Base-by-base conservation (phyloP, 2,797 vertebrate genomes). In the Cirrhinus molitorella region DNA sequence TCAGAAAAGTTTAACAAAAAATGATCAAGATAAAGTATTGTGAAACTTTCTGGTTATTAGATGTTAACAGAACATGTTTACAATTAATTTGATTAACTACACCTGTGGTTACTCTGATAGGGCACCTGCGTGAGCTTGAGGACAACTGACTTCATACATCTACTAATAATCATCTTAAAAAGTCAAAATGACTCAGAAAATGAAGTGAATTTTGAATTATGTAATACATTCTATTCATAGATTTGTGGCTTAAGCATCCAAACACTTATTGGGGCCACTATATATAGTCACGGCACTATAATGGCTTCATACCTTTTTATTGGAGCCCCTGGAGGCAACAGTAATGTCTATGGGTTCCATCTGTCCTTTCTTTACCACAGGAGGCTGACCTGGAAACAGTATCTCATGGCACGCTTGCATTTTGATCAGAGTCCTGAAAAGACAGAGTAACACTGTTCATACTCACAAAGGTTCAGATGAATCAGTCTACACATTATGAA, bases 361-460 rank as follows among this genome's bases (percentile, higher is more conserved):
- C 85, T 94, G 95, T 81, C 98, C 98, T 89, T 97, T 99, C 91
- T 95, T 97, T 87, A 95, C 89, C 40, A 96, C 0, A 2, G 97
- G 95, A 28, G 92, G 88, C 71, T 95, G 95, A 80, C 97, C 97
- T 51, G 93, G 92, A 89, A 97, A 97, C 0, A 94, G 94, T 80
- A 99, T 89, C 91, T 97, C 95, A 90, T 97, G 95, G 16, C 96
- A 96, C 81, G 95, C 94, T 86, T 98, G 96, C 94, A 99, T 94
- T 88, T 91, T 95, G 59, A 90, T 92, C n/a, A 99, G 87, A 40
- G 96, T 97, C 89, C 98, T 99, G 91, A 74, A 88, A 87, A 59
- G 85, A 91, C 47, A 63, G 85, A 25, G 34, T 59, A 31, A 83
- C n/a, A 51, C 34, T 61, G 40, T 80, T 84, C 17, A 70, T 4